Evolutionary conservation across 2,113 vertebrate species (phyloP), one percentile per base, ranked within the genome.

Genomic region (Tupaia tana): DNA sequence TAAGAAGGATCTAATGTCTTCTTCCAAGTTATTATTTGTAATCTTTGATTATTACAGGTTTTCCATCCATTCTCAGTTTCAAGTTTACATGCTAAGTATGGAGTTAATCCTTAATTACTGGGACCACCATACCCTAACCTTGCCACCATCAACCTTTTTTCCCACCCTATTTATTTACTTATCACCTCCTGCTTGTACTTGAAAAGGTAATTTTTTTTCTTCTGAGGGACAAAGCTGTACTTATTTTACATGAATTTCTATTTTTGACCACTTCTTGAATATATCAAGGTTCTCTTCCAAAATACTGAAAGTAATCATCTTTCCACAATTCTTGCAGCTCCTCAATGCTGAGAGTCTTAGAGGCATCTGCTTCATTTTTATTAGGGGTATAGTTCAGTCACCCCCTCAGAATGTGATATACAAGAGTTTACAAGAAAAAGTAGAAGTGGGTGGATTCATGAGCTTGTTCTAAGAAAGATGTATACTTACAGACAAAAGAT

Each of bases 401-500:
- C 7, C 15, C 52, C 12, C 61, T 6, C 81, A 73, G 34, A 95
- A 81, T 34, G 34, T 54, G 82, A 85, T 4, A 89, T 16, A 73
- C 1, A 75, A 93, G 16, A 12, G 11, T 74, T 85, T 56, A 75
- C 25, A 61, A 80, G 75, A 61, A 83, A 73, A 59, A 90, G 13
- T 7, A 24, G 27, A 71, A 43, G n/a, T 43, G 3, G 59, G 15
- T 24, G 61, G 59, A 52, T 61, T 0, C 12, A 22, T 12, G 11
- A 78, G 64, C 18, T 31, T 95, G 43, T 77, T 78, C 0, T 34
- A 78, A 97, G 75, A 86, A 87, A 89, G 9, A 94, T 2, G 13
- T 90, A 96, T 98, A 99, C 99, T 98, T 99, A 99, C 99, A 99
- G 64, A 96, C 43, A 29, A 99, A 86, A 94, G 98, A 98, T 85